Conservation (phyloP, 1,140 invertebrate genomes). For the Zaprionus camerounensis region DNA sequence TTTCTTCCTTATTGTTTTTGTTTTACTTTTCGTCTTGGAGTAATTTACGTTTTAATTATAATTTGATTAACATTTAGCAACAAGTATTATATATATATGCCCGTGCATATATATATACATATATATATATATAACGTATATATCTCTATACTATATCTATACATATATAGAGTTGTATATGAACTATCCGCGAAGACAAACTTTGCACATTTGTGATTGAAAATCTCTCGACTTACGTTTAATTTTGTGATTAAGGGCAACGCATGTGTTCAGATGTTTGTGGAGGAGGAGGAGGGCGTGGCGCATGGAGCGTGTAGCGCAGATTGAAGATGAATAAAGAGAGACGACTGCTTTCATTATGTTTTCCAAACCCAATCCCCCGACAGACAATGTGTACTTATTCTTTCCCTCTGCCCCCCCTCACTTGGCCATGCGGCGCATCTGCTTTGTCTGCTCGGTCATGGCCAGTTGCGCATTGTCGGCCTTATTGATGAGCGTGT, state of each 20-base stretch:
- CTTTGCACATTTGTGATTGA: slow-evolving; percentile 60
- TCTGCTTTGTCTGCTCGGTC: slow-evolving; percentile 89
- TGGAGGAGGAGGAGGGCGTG: not conserved
- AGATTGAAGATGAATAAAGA: slow-evolving; percentile 1
- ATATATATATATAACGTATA: slow-evolving; percentile 8
- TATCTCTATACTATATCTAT: slow-evolving; percentile 12
- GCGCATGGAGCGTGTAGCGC: not conserved
- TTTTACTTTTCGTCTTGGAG: slow-evolving; percentile 10
- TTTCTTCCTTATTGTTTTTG: slow-evolving; percentile 15
- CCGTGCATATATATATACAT: not conserved
- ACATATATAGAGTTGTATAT: slow-evolving; percentile 26
- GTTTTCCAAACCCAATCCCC: not conserved
- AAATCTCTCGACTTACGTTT: slow-evolving; percentile 63
- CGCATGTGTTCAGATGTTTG: slow-evolving; percentile 57
- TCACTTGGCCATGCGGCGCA: slow-evolving; percentile 88
- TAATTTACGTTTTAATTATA: slow-evolving; percentile 19
- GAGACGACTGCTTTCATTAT: slow-evolving; percentile 10
- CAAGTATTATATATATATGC: slow-evolving; percentile 49
- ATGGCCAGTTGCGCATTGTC: slow-evolving; percentile 88
- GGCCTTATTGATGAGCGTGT: slow-evolving; percentile 87
- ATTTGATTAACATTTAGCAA: slow-evolving; percentile 46
- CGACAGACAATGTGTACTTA: not conserved
- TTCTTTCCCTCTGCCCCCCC: not conserved
- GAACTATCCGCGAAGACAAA: slow-evolving; percentile 23
- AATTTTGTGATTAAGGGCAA: slow-evolving; percentile 54